Conservation (phyloP, 2,888 invertebrate species). For the Chironomus riparius region DNA sequence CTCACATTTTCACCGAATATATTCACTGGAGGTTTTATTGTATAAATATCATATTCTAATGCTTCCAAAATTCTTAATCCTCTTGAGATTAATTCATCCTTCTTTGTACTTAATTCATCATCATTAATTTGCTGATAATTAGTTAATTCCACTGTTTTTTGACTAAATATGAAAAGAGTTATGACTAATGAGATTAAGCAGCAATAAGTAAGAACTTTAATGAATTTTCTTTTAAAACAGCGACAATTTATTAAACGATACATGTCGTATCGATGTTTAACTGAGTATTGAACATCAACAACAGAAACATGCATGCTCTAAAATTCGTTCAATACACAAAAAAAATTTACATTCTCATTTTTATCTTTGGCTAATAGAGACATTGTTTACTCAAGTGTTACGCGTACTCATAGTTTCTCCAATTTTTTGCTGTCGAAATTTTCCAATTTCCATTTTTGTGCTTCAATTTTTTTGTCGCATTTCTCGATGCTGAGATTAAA, state of each 20-base stretch:
- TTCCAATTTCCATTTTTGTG: constrained; percentile 6
- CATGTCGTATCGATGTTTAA: no score
- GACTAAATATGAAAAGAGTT: neutral
- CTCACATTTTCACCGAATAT: neutral
- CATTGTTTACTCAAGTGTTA: neutral
- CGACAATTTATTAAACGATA: neutral
- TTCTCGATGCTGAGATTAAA: neutral
- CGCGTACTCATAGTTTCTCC: neutral
- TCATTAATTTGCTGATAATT: neutral
- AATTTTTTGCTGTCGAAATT: neutral
- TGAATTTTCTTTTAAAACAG: neutral
- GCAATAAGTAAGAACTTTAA: neutral
- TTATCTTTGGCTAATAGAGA: neutral
- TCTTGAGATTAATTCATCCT: neutral
- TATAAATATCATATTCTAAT: no score
- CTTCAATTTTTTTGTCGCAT: neutral
- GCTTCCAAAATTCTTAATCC: neutral
- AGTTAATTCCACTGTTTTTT: neutral
- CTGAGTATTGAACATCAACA: neutral
- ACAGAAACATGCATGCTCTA: neutral
- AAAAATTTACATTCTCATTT: neutral
- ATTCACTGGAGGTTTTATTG: neutral
- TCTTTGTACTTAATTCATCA: neutral
- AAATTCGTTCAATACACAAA: neutral
- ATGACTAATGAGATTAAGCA: neutral